Evolutionary conservation across 92 coral and sea anemone genomes (phyloP).

Genomic region (Parazoanthus swiftii): DNA sequence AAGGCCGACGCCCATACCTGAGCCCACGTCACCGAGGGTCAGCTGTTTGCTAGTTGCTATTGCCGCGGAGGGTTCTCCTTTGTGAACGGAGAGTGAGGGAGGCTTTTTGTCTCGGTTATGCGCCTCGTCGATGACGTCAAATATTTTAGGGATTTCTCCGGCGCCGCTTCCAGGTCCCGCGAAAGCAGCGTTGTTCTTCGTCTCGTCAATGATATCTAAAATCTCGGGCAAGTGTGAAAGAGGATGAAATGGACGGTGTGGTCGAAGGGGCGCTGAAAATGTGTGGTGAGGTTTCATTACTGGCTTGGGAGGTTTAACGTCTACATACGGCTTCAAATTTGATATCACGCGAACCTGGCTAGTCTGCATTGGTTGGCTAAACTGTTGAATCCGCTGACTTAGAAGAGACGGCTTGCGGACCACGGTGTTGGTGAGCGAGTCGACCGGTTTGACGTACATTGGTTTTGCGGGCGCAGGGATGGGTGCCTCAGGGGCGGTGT

Average conservation of each 20-base stretch:
- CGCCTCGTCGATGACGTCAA: conserved; percentile 95
- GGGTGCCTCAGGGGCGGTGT: background rate
- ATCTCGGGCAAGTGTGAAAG: conserved; percentile 67
- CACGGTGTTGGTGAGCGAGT: conserved; percentile 26
- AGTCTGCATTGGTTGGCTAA: conserved; percentile 42
- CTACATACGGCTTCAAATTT: conserved; percentile 52
- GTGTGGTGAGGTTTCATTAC: conserved; percentile 8
- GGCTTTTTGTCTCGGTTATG: conserved; percentile 57
- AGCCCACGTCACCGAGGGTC: conserved; percentile 89
- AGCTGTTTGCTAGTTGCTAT: conserved; percentile 99
- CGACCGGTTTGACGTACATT: conserved; percentile 18
- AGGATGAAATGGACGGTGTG: conserved; percentile 16
- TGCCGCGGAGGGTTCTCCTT: conserved; percentile 68
- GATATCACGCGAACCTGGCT: conserved; percentile 57
- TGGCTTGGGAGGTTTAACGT: conserved; percentile 39
- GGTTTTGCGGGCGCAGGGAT: conserved; percentile 6
- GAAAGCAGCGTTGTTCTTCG: conserved; percentile 48
- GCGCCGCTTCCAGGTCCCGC: conserved; percentile 65
- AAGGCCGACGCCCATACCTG: conserved; percentile 93
- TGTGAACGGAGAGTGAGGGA: conserved; percentile 51
- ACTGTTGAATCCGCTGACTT: conserved; percentile 49
- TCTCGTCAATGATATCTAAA: conserved; percentile 83
- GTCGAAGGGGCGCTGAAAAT: conserved; percentile 5
- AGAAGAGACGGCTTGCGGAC: conserved; percentile 34
- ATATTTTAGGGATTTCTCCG: conserved; percentile 86